phyloP scores from a whole-genome alignment of 53 echinoderm and acorn worm genomes.

The Luidia sarsii region DNA sequence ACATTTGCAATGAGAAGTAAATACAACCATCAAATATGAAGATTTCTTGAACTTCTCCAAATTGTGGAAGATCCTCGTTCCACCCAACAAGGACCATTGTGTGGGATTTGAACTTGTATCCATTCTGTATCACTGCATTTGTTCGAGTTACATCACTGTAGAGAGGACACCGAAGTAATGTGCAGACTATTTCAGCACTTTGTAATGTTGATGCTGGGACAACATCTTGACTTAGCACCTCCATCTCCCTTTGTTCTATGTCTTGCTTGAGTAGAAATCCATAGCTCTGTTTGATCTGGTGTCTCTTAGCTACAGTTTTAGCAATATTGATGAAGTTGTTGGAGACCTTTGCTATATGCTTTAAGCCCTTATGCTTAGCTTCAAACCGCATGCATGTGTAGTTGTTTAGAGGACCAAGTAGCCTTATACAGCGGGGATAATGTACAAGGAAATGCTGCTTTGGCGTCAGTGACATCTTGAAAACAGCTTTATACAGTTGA shows the following conservation, averaged over 20 bases:
- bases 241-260: conserved; percentile 35
- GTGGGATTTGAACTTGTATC: conserved; percentile 39
- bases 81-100: conserved; percentile 29
- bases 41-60: conserved; percentile 11
- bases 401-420: conserved; percentile 45
- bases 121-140: conserved; percentile 30
- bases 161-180: conserved; percentile 11
- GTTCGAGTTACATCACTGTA: conserved; percentile 7
- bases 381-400: conserved; percentile 46
- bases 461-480: conserved; percentile 25
- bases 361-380: conserved; percentile 55
- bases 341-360: conserved; percentile 30
- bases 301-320: conserved; percentile 54
- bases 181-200: conserved; percentile 27
- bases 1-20: not conserved
- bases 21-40: not conserved
- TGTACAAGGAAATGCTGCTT: conserved; percentile 54
- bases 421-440: conserved; percentile 52
- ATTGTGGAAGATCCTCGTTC: conserved; percentile 43
- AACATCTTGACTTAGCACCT: conserved; percentile 30
- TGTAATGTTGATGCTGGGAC: conserved; percentile 8
- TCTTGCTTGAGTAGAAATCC: conserved; percentile 28
- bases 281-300: conserved; percentile 37
- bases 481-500: conserved; percentile 52
- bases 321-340: conserved; percentile 52